Evolutionary conservation across 2,113 vertebrate species (phyloP).

Genomic region (Muntiacus muntjak): DNA sequence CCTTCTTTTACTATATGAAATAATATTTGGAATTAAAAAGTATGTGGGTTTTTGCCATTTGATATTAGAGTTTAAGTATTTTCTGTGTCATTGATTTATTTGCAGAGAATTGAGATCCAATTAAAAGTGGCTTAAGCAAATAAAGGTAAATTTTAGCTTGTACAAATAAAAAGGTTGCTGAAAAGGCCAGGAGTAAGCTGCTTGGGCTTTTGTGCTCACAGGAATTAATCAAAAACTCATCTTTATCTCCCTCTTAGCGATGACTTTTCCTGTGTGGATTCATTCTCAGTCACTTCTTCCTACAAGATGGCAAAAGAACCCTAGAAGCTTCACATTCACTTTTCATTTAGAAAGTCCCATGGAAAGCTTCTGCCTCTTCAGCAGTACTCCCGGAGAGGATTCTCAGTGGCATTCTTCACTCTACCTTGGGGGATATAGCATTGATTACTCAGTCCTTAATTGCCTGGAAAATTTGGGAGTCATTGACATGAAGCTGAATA

Average conservation of each 20-base stretch:
- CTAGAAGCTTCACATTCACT: background rate
- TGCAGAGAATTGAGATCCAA: slow-evolving; percentile 25
- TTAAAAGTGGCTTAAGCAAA: slow-evolving; percentile 5
- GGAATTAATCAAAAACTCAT: background rate
- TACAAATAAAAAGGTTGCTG: background rate
- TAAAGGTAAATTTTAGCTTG: background rate
- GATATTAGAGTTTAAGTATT: background rate
- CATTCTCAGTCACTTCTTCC: background rate
- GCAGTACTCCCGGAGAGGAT: background rate
- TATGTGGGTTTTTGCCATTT: background rate
- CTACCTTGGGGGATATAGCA: background rate
- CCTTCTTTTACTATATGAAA: background rate
- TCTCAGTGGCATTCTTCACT: background rate
- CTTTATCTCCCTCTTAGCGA: background rate
- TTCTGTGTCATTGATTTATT: background rate
- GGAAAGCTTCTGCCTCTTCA: background rate
- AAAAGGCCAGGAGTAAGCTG: background rate
- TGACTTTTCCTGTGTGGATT: background rate
- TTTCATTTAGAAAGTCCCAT: background rate
- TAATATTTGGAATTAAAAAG: background rate
- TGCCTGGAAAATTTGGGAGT: background rate
- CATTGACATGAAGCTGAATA: background rate
- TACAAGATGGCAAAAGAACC: background rate
- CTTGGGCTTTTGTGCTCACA: background rate
- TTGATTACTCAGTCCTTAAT: background rate